Evolutionary conservation across 2,797 vertebrate genomes (phyloP).

Genomic region (Pteronotus mesoamericanus): DNA sequence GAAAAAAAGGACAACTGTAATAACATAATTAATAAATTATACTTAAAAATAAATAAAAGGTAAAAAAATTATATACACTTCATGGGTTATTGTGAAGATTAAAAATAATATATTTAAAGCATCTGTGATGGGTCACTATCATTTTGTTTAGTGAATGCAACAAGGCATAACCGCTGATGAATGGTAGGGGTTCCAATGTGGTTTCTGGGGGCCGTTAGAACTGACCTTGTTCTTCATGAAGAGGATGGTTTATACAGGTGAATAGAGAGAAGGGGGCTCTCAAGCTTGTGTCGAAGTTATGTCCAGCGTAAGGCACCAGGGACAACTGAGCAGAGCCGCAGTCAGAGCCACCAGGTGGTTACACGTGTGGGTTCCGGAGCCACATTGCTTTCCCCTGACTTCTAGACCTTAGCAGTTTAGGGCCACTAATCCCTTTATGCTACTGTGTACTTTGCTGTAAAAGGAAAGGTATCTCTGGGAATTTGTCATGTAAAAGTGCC

Average conservation of each 20-base stretch:
- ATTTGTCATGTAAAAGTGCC: background rate
- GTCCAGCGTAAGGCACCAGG: fast-evolving
- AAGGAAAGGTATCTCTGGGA: background rate
- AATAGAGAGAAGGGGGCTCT: fast-evolving
- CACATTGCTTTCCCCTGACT: background rate
- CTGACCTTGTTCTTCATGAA: background rate
- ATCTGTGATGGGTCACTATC: background rate
- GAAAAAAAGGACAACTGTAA: too few species aligned
- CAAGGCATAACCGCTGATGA: background rate
- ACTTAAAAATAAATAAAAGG: too few species aligned
- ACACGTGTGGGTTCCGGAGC: background rate
- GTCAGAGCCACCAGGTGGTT: fast-evolving
- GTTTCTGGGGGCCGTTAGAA: background rate
- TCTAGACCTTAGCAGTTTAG: background rate
- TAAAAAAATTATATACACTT: background rate
- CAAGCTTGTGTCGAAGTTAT: too few species aligned
- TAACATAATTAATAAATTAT: too few species aligned
- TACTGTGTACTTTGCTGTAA: background rate
- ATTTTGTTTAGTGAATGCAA: background rate
- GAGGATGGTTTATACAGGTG: background rate
- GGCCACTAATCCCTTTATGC: background rate
- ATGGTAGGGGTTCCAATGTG: background rate
- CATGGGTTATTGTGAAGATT: background rate
- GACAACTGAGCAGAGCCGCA: fast-evolving
- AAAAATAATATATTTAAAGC: background rate